Evolutionary conservation across 2,113 vertebrate species (phyloP), one percentile per base, ranked within the genome.

Genomic region (Bos javanicus): DNA sequence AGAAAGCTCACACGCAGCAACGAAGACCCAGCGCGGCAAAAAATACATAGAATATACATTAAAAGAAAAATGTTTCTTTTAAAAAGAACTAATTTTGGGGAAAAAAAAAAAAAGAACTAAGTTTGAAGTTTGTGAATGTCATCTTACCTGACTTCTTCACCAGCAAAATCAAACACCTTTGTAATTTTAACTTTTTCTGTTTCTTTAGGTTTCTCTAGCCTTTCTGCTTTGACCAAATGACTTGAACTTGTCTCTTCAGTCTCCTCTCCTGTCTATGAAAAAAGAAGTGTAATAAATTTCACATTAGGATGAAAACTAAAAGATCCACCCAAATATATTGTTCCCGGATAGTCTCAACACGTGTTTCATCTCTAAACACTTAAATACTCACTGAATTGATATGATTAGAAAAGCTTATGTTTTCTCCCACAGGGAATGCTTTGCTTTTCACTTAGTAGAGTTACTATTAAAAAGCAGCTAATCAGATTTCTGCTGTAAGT

Each of bases 121-220:
- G 94, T 93, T 28, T 10, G 10, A 67, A 52, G 39, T 80, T 21
- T 60, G 15, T 91, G 43, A 67, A 39, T 30, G 46, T 71, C 74
- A 64, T 97, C 99, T 98, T 98, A 99, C 99, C 99, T 98, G 82
- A 99, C 99, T 97, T 99, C 99, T 98, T 99, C 99, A 95, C 99
- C 99, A 64, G 99, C 99, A n/a, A 99, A 99, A 98, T 99, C 99
- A 52, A 99, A 99, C 19, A 99, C 99, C 98, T 99, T 99, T 48
- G 99, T 99, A 97, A 99, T 99, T 74, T 99, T 99, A 97, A 99
- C 98, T 98, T 99, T 99, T 96, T 99, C 98, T 13, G 98, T 86
- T 88, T 99, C 98, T 98, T 99, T 97, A 33, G 98, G 94, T 97
- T 99, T 99, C 2, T 98, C 97, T 10, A 96, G 50, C 39, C 98